Evolutionary conservation across 2,888 invertebrate species (phyloP).

Genomic region (Pristionchus exspectatus): DNA sequence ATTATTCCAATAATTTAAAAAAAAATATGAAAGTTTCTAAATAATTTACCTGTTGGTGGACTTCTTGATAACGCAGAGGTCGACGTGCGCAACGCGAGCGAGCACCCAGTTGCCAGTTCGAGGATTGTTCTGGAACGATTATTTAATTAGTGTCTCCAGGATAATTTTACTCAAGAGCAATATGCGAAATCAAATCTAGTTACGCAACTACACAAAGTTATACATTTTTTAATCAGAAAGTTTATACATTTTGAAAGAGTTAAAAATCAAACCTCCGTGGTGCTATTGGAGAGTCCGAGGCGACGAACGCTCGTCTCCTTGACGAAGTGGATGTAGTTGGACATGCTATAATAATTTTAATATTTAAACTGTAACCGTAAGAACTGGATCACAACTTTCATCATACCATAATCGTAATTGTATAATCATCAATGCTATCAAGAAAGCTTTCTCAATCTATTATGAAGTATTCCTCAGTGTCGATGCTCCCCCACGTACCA

Average conservation of each 20-base stretch:
- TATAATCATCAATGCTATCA: background rate
- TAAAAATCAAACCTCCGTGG: slow-evolving; percentile 40
- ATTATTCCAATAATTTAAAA: background rate
- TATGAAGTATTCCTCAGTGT: background rate
- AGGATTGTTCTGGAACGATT: slow-evolving; percentile 37
- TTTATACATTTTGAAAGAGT: background rate
- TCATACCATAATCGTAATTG: no score
- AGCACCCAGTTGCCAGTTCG: slow-evolving; percentile 71
- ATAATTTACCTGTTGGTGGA: slow-evolving; percentile 70
- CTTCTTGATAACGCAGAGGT: slow-evolving; percentile 76
- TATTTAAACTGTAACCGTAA: background rate
- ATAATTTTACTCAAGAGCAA: no score
- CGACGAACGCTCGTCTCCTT: slow-evolving; percentile 73
- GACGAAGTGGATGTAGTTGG: slow-evolving; percentile 71
- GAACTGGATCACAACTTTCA: no score
- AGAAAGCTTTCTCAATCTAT: background rate
- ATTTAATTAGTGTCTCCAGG: no score
- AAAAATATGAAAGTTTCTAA: background rate
- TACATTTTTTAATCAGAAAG: no score
- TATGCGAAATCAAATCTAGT: no score
- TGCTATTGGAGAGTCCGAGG: slow-evolving; percentile 65
- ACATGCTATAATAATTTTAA: slow-evolving; percentile 62
- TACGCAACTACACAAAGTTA: no score
- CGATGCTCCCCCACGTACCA: slow-evolving; percentile 61
- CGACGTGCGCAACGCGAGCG: slow-evolving; percentile 69